Conservation (phyloP, 2,113 vertebrate species). For the Ramphastos sulfuratus region DNA sequence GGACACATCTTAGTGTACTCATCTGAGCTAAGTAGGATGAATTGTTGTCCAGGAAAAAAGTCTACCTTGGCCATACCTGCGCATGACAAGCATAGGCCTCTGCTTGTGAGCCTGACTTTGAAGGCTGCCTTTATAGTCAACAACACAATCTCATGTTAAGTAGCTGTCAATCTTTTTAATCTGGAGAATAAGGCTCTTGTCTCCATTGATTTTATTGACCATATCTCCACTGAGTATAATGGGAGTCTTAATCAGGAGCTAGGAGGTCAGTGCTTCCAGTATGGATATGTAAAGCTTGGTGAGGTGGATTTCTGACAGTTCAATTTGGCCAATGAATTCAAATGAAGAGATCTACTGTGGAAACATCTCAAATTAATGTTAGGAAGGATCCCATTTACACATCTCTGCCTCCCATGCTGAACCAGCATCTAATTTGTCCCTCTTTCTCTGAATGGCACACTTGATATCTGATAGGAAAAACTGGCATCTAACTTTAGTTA, state of each 20-base stretch:
- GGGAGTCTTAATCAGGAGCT: conserved; percentile 26
- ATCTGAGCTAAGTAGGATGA: background rate
- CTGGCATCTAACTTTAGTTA: background rate
- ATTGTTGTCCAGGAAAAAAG: background rate
- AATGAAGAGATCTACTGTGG: background rate
- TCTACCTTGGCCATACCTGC: background rate
- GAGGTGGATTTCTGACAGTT: conserved; percentile 3
- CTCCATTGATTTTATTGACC: conserved; percentile 58
- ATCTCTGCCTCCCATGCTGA: background rate
- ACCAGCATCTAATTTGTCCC: background rate
- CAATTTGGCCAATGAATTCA: background rate
- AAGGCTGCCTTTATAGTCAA: background rate
- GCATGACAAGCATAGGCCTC: background rate
- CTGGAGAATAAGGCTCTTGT: conserved; percentile 26
- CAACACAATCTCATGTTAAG: background rate
- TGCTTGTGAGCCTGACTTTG: background rate
- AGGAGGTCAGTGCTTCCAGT: background rate
- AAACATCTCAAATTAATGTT: background rate
- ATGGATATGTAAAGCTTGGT: background rate
- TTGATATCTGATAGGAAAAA: background rate
- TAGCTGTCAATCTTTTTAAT: conserved; percentile 60
- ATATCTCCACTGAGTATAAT: background rate
- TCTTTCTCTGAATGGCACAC: background rate
- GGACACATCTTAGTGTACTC: background rate
- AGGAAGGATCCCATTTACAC: background rate